A percentile compares a stretch with the other conserved stretches of the same genome.
These are phyloP conservation scores for Crotalus horridus DNA, from an alignment of 2,113 vertebrate species.

Conservation along the genomic window DNA sequence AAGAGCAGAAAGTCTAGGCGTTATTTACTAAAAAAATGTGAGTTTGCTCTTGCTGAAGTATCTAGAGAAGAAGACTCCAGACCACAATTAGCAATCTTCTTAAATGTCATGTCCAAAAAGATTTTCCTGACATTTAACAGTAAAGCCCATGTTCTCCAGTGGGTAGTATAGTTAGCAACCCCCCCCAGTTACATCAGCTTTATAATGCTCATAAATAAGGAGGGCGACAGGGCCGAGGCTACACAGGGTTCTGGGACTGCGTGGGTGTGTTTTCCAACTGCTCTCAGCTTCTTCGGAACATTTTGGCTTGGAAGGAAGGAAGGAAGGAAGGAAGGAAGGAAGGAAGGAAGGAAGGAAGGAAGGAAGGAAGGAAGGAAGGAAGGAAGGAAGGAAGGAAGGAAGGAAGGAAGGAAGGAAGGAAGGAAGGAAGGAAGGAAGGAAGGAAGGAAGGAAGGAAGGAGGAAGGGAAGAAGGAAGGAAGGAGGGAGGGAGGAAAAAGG, in stretches of 20 bases:
- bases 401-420: no score
- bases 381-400: no score
- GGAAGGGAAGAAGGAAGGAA: neutral
- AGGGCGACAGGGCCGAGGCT: conserved; percentile 14
- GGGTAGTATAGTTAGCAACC: conserved; percentile 51
- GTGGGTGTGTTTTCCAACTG: conserved; percentile 5
- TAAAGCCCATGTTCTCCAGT: conserved; percentile 63
- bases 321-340: neutral
- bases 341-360: neutral
- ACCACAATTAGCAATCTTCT: conserved; percentile 65
- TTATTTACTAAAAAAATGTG: conserved; percentile 44
- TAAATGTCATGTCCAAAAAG: conserved; percentile 75
- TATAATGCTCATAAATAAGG: conserved; percentile 61
- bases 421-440: neutral
- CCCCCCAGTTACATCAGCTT: conserved; percentile 38
- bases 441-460: rapidly evolving
- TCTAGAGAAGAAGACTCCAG: conserved; percentile 45
- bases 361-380: no score
- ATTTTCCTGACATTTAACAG: conserved; percentile 70
- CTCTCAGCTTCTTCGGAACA: neutral
- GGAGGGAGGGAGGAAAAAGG: neutral
- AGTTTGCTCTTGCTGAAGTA: conserved; percentile 59
- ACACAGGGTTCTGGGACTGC: neutral
- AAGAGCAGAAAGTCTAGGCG: conserved; percentile 34
- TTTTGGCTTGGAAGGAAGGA: neutral